phyloP scores from a whole-genome alignment of 2,888 invertebrate species.

The Capitulum mitella region DNA sequence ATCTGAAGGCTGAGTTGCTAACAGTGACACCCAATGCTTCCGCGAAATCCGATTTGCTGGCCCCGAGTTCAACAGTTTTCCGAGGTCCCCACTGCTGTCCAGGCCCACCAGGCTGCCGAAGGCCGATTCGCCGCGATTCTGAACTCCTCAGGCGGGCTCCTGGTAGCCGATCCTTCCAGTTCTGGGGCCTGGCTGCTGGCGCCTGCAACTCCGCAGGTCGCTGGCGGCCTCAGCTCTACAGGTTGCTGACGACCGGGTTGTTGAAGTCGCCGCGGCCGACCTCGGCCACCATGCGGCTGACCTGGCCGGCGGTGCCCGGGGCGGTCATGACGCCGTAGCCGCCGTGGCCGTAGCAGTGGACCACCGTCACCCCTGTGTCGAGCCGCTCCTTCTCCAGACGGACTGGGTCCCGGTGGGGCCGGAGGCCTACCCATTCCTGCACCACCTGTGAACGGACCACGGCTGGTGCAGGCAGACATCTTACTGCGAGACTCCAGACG shows the following conservation, averaged over 20 bases:
- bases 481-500: background rate
- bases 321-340: slow-evolving; percentile 81
- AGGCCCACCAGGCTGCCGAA: too few species aligned
- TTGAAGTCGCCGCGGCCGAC: slow-evolving; percentile 18
- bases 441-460: slow-evolving; percentile 40
- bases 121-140: too few species aligned
- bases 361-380: background rate
- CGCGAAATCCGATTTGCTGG: too few species aligned
- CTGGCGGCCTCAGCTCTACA: background rate
- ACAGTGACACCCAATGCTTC: too few species aligned
- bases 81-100: too few species aligned
- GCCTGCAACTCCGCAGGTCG: too few species aligned
- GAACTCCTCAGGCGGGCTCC: too few species aligned
- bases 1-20: too few species aligned
- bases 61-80: too few species aligned
- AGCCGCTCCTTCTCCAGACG: slow-evolving; percentile 44
- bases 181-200: too few species aligned
- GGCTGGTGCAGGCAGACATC: background rate
- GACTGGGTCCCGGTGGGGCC: slow-evolving; percentile 62
- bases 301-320: slow-evolving; percentile 34
- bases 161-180: too few species aligned
- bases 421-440: slow-evolving; percentile 70
- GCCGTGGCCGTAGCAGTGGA: slow-evolving; percentile 90
- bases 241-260: slow-evolving; percentile 20
- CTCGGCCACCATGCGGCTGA: slow-evolving; percentile 30